These are phyloP conservation scores for Pygathrix nemaeus DNA, from an alignment of 2,113 vertebrate genomes.

Conservation along the genomic window DNA sequence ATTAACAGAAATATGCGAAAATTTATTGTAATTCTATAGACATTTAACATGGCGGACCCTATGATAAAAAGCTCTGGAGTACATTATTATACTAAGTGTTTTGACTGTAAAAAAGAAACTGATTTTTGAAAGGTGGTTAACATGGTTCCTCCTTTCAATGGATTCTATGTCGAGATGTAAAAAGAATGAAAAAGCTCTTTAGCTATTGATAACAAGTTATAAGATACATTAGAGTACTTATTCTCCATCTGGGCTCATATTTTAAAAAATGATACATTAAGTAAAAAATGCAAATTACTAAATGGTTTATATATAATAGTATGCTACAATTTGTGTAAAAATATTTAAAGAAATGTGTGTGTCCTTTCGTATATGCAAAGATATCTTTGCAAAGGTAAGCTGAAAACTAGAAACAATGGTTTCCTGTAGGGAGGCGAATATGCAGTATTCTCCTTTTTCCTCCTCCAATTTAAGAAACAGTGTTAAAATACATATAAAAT, in stretches of 20 bases:
- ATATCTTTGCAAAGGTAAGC: not conserved
- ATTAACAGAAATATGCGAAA: not conserved
- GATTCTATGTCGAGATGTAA: not conserved
- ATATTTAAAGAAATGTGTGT: not conserved
- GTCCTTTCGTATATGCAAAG: not conserved
- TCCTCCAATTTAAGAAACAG: not conserved
- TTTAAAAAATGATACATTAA: not conserved
- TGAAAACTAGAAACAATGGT: not conserved
- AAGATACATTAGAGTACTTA: not conserved
- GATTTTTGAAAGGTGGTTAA: conserved; percentile 1
- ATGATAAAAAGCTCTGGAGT: not conserved
- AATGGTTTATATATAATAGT: not conserved
- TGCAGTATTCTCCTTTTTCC: not conserved
- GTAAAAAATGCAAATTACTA: not conserved
- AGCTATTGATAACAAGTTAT: not conserved
- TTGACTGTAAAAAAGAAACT: not conserved
- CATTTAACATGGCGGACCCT: not conserved
- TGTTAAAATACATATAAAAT: not conserved
- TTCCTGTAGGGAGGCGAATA: not conserved
- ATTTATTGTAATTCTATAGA: not conserved
- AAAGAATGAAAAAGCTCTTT: not conserved
- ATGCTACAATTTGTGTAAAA: not conserved
- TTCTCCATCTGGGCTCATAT: no score
- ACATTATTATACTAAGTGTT: conserved; percentile 12
- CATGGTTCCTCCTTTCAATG: not conserved